A percentile compares a stretch with the other conserved stretches of the same genome.
Conservation (phyloP, 2,888 invertebrate species). For the Ornithoptera priamus region DNA sequence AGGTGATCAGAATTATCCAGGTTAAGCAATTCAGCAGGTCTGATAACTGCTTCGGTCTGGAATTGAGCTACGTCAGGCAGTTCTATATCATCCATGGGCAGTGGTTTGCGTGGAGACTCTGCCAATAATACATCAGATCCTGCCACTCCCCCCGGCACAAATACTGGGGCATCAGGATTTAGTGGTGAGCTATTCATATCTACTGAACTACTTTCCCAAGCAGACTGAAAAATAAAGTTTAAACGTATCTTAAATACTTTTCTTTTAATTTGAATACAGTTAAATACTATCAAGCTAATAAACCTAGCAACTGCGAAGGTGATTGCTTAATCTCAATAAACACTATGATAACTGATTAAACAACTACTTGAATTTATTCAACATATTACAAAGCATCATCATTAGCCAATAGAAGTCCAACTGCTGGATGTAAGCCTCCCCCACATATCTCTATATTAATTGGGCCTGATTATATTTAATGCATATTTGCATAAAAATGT, state of each 20-base stretch:
- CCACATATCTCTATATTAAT: too few relatives aligned
- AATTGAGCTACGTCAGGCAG: conserved; percentile 82
- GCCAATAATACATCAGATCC: conserved; percentile 80
- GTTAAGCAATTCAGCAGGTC: conserved; percentile 81
- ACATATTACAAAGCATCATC: too few relatives aligned
- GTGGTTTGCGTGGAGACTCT: conserved; percentile 86
- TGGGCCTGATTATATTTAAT: too few relatives aligned
- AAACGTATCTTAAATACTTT: not conserved
- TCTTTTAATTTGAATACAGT: too few relatives aligned
- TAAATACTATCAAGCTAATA: too few relatives aligned
- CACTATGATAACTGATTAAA: too few relatives aligned
- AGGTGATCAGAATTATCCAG: conserved; percentile 77
- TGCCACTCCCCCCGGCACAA: conserved; percentile 83
- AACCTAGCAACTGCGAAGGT: too few relatives aligned
- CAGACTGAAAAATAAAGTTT: conserved; percentile 59
- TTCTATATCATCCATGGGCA: conserved; percentile 82
- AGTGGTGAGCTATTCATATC: conserved; percentile 88
- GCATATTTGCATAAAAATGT: too few relatives aligned
- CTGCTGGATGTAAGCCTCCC: too few relatives aligned
- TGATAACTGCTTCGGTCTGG: conserved; percentile 80
- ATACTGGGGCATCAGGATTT: conserved; percentile 93
- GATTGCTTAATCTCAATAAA: too few relatives aligned
- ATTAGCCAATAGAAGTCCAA: too few relatives aligned
- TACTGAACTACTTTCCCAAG: conserved; percentile 74
- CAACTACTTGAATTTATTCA: too few relatives aligned